These are phyloP conservation scores for Neolamprologus falcicula DNA, from an alignment of 2,113 vertebrate species.

Conservation along the genomic window DNA sequence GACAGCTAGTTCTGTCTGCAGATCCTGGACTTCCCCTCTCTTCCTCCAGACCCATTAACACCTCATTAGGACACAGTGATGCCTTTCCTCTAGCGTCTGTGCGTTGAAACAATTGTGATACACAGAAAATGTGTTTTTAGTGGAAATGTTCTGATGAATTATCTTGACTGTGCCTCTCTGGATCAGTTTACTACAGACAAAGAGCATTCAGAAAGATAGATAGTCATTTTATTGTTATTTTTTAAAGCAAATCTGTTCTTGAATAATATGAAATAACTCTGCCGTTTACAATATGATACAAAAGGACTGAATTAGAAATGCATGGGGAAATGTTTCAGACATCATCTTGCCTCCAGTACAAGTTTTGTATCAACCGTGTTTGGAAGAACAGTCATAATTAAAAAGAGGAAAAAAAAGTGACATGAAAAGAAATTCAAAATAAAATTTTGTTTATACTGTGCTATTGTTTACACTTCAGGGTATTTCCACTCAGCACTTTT, in stretches of 20 bases:
- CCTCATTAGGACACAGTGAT: not conserved
- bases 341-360: not conserved
- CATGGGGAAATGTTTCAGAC: not conserved
- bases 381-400: conserved; percentile 6
- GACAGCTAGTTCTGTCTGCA: conserved; percentile 20
- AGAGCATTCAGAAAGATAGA: not conserved
- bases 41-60: not conserved
- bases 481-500: not conserved
- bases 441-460: conserved; percentile 47
- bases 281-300: not conserved
- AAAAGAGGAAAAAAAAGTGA: not conserved
- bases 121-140: not conserved
- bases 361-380: conserved; percentile 54
- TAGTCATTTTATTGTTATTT: not conserved
- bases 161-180: not conserved
- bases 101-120: not conserved
- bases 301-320: not conserved
- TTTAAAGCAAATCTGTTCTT: not conserved
- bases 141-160: not conserved
- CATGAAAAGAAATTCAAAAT: conserved; percentile 31
- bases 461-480: not conserved
- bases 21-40: not conserved
- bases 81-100: not conserved
- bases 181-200: not conserved
- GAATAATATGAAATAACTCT: not conserved